phyloP scores from a whole-genome alignment of 1,140 invertebrate species.

The Apis florea region DNA sequence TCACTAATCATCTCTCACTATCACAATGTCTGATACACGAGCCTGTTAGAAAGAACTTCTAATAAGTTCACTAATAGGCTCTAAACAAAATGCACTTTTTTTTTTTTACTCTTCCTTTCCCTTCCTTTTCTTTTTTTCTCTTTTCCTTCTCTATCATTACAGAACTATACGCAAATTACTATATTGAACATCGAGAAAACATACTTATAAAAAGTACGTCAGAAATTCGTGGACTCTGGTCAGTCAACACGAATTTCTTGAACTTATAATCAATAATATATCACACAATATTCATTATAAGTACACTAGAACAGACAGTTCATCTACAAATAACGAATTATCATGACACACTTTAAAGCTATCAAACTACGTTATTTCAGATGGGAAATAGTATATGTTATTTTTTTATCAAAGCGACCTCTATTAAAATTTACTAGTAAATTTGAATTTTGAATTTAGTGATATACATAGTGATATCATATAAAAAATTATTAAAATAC shows the following conservation, averaged over 20 bases:
- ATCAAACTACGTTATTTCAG: conserved; percentile 41
- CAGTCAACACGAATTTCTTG: conserved; percentile 91
- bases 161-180: conserved; percentile 3
- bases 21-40: background rate
- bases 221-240: conserved; percentile 94
- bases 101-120: background rate
- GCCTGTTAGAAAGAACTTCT: background rate
- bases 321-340: conserved; percentile 56
- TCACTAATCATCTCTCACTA: background rate
- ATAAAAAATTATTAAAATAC: background rate
- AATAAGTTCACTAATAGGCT: background rate
- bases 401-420: conserved; percentile 27
- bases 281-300: conserved; percentile 38
- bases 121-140: background rate
- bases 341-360: conserved; percentile 56
- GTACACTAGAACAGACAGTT: conserved; percentile 64
- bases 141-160: background rate
- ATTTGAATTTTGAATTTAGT: background rate
- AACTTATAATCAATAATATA: conserved; percentile 35
- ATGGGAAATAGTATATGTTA: conserved; percentile 12
- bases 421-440: background rate
- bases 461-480: background rate
- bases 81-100: background rate
- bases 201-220: conserved; percentile 79
- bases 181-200: background rate